These are phyloP conservation scores for Dexiosoma caninum DNA, from an alignment of 2,888 invertebrate species.

Conservation along the genomic window DNA sequence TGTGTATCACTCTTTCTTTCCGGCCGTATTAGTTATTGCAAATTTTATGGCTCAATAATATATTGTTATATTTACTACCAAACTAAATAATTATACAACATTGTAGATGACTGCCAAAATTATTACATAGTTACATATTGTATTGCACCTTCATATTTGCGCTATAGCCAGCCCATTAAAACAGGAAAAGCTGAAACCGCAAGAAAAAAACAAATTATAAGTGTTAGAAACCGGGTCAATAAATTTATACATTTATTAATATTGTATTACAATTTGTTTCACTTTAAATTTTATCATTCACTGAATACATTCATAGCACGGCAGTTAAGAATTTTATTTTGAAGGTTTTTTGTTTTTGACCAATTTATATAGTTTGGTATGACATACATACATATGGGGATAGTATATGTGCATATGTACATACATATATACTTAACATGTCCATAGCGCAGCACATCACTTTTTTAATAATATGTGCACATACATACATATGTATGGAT, in stretches of 20 bases:
- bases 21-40: constrained; percentile 5
- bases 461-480: neutral
- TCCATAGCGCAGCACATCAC: constrained; percentile 32
- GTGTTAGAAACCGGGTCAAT: constrained; percentile 39
- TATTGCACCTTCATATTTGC: constrained; percentile 5
- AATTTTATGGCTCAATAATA: constrained; percentile 4
- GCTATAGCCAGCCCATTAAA: constrained; percentile 18
- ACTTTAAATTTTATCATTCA: constrained; percentile 1
- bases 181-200: constrained; percentile 48
- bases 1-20: constrained; percentile 32
- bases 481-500: neutral
- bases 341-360: constrained; percentile 35
- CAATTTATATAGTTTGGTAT: constrained; percentile 21
- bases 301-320: constrained; percentile 24
- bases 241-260: constrained; percentile 24
- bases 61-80: constrained; percentile 4
- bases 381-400: too few species aligned
- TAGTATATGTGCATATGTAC: too few species aligned
- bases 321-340: constrained; percentile 33
- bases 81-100: constrained; percentile 35
- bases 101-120: neutral
- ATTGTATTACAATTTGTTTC: constrained; percentile 9
- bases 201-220: constrained; percentile 11
- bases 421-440: constrained; percentile 22
- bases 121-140: neutral